Conservation (phyloP, 2,888 invertebrate species). For the Maniola hyperantus region DNA sequence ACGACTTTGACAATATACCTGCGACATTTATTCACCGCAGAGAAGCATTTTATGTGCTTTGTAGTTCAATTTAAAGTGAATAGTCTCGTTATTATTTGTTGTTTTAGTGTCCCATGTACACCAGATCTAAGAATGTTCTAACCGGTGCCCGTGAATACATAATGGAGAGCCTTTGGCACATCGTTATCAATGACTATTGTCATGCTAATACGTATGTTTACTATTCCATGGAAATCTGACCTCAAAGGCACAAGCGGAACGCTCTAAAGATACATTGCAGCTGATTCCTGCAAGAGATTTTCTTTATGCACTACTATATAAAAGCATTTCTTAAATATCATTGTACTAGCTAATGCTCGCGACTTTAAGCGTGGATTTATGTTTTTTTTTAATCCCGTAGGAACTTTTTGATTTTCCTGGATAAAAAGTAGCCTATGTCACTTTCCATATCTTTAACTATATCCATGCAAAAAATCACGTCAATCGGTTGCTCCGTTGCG, state of each 20-base stretch:
- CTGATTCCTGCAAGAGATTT: constrained; percentile 6
- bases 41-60: neutral
- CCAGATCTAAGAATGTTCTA: neutral
- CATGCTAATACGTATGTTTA: constrained; percentile 15
- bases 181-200: constrained; percentile 19
- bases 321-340: neutral
- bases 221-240: constrained; percentile 20
- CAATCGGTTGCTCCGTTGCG: too few relatives aligned
- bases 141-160: neutral
- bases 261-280: constrained; percentile 8
- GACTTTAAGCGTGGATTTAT: too few relatives aligned
- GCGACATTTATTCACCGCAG: constrained; percentile 12
- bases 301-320: neutral
- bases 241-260: constrained; percentile 18
- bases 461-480: too few relatives aligned
- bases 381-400: too few relatives aligned
- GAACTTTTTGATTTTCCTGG: too few relatives aligned
- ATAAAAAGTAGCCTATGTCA: too few relatives aligned
- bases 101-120: neutral
- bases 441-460: too few relatives aligned
- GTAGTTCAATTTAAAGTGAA: neutral
- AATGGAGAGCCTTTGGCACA: constrained; percentile 11
- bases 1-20: too few relatives aligned
- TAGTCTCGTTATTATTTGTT: neutral
- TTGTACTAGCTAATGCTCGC: neutral